These are phyloP conservation scores for Hippoglossus hippoglossus DNA, from an alignment of 2,797 vertebrate species.

Conservation along the genomic window DNA sequence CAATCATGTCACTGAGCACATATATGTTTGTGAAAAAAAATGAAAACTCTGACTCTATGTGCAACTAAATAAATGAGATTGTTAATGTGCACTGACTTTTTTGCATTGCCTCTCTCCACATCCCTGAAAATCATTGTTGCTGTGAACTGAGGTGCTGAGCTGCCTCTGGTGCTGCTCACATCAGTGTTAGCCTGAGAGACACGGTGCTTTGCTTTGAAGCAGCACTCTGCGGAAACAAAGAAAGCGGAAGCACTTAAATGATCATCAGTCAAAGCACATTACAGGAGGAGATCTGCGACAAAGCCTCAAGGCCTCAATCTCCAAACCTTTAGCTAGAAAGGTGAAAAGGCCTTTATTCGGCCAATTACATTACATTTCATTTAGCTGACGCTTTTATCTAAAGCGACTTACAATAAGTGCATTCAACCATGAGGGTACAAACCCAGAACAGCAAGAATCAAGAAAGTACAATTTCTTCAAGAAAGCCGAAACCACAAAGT, in stretches of 20 bases:
- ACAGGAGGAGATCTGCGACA: slow-evolving; percentile 25
- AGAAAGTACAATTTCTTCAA: too few species aligned
- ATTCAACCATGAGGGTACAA: too few species aligned
- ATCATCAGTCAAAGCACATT: slow-evolving; percentile 59
- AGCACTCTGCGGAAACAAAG: slow-evolving; percentile 35
- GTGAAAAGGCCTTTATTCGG: slow-evolving; percentile 31
- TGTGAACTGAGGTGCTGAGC: slow-evolving; percentile 11
- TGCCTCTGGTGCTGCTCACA: slow-evolving; percentile 23
- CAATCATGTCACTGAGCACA: background rate
- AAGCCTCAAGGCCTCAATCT: slow-evolving; percentile 34
- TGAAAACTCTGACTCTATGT: too few species aligned
- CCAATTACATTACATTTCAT: slow-evolving; percentile 21
- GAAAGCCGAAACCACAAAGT: too few species aligned
- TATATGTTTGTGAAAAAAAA: background rate
- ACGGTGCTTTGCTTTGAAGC: slow-evolving; percentile 17
- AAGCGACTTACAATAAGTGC: too few species aligned
- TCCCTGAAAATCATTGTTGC: slow-evolving; percentile 27
- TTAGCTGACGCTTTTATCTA: too few species aligned
- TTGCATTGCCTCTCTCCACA: slow-evolving; percentile 6
- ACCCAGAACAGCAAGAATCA: too few species aligned
- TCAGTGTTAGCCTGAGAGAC: slow-evolving; percentile 12
- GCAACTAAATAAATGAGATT: background rate
- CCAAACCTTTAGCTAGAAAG: slow-evolving; percentile 39
- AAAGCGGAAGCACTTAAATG: slow-evolving; percentile 54
- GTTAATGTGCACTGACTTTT: slow-evolving; percentile 15